These are phyloP conservation scores for Anguilla rostrata DNA, from an alignment of 2,113 vertebrate genomes.

Conservation along the genomic window DNA sequence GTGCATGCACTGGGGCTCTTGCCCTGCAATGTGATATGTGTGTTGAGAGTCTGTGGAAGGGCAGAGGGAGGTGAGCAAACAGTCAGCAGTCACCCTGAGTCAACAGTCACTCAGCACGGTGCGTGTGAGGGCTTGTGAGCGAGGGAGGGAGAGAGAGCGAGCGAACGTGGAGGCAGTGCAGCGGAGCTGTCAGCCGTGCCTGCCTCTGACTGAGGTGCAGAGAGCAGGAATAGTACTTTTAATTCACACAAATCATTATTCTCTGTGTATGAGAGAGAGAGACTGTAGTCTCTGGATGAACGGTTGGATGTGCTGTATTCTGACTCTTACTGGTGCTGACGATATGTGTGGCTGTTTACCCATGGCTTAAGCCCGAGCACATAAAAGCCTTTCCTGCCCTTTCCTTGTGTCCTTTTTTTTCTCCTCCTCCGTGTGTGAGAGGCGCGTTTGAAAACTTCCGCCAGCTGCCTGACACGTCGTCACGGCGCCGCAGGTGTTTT, in stretches of 20 bases:
- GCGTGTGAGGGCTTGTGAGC: not conserved
- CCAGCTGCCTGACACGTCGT: not conserved
- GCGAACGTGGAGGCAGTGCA: not conserved
- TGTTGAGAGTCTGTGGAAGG: constrained; percentile 9
- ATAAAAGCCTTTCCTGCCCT: not conserved
- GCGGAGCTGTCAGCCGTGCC: not conserved
- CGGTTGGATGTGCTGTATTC: not conserved
- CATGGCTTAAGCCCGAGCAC: not conserved
- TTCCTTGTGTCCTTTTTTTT: not conserved
- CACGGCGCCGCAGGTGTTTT: not conserved
- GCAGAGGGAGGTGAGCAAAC: constrained; percentile 38
- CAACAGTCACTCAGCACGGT: constrained; percentile 28
- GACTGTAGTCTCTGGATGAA: not conserved
- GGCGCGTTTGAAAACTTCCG: not conserved
- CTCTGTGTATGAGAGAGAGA: too few species aligned
- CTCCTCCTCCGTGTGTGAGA: not conserved
- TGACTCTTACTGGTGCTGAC: not conserved
- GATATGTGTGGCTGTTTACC: not conserved
- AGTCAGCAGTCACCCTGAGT: constrained; percentile 35
- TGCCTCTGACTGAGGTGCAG: not conserved
- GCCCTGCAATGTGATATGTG: constrained; percentile 41
- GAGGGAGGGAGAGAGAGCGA: not conserved
- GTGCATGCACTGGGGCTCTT: not conserved
- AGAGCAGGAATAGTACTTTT: not conserved
- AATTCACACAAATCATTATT: not conserved